Evolutionary conservation across 2,797 vertebrate species (phyloP).

Genomic region (Pseudomugil tenellus): DNA sequence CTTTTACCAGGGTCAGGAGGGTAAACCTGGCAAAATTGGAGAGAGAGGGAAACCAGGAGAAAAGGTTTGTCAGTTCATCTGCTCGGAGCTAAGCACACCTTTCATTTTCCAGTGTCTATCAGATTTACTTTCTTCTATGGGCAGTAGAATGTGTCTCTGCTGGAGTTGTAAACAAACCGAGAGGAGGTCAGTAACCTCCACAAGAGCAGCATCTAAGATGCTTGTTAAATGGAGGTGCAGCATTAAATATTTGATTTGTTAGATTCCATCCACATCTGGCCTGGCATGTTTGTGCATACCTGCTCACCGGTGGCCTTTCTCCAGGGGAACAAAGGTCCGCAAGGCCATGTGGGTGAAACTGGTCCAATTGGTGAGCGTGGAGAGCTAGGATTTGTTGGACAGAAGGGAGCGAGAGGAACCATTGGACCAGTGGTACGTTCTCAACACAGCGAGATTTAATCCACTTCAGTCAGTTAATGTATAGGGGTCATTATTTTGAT

Average conservation of each 20-base stretch:
- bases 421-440: slow-evolving; percentile 88
- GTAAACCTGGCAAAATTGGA: slow-evolving; percentile 91
- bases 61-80: slow-evolving; percentile 83
- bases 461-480: neutral
- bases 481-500: slow-evolving; percentile 22
- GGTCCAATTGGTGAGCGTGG: slow-evolving; percentile 87
- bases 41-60: slow-evolving; percentile 89
- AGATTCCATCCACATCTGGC: slow-evolving; percentile 9
- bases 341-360: slow-evolving; percentile 90
- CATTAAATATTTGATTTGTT: slow-evolving; percentile 39
- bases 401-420: slow-evolving; percentile 93
- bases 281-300: slow-evolving; percentile 20
- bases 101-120: slow-evolving; percentile 24
- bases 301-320: slow-evolving; percentile 41
- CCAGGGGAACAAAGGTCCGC: slow-evolving; percentile 92
- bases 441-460: slow-evolving; percentile 1
- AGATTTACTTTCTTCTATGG: slow-evolving; percentile 17
- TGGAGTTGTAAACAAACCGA: slow-evolving; percentile 33
- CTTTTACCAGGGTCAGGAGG: slow-evolving; percentile 90
- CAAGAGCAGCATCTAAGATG: slow-evolving; percentile 3
- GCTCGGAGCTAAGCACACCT: slow-evolving; percentile 18
- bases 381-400: slow-evolving; percentile 87
- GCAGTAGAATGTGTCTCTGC: slow-evolving; percentile 24
- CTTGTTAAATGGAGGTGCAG: slow-evolving; percentile 25
- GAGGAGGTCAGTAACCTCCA: slow-evolving; percentile 9